These are phyloP conservation scores for Coptodon rendalli DNA, from an alignment of 2,113 vertebrate genomes.

Conservation along the genomic window DNA sequence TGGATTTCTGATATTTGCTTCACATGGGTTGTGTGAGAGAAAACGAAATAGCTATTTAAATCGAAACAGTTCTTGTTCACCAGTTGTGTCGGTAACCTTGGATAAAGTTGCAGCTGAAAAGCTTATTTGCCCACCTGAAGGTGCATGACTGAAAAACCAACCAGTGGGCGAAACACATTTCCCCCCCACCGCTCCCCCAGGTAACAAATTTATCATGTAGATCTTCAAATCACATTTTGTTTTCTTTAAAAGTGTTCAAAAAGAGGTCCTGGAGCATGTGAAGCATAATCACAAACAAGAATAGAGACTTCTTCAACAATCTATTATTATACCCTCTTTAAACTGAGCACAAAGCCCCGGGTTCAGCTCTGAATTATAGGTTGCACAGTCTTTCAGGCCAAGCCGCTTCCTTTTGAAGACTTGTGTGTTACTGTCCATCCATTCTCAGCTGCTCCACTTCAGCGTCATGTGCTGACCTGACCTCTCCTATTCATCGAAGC, in stretches of 20 bases:
- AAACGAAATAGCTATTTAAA: slow-evolving; percentile 27
- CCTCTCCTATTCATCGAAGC: slow-evolving; percentile 7
- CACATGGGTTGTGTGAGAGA: slow-evolving; percentile 34
- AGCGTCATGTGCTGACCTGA: slow-evolving; percentile 5
- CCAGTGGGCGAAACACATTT: neutral
- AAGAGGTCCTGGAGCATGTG: slow-evolving; percentile 41
- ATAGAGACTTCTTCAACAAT: slow-evolving; percentile 32
- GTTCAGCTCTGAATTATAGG: slow-evolving; percentile 37
- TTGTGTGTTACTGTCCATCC: slow-evolving; percentile 7
- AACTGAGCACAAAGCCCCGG: slow-evolving; percentile 14
- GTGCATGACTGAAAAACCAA: slow-evolving; percentile 33
- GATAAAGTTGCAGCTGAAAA: slow-evolving; percentile 52
- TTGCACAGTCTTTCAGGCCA: slow-evolving; percentile 25
- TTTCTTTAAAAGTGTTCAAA: slow-evolving; percentile 58
- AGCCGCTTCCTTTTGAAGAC: slow-evolving; percentile 11
- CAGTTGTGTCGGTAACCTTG: slow-evolving; percentile 36
- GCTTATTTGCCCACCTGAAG: slow-evolving; percentile 32
- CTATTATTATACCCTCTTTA: slow-evolving; percentile 29
- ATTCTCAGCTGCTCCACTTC: slow-evolving; percentile 22
- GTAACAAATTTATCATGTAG: slow-evolving; percentile 35
- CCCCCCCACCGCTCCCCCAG: neutral
- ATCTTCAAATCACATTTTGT: slow-evolving; percentile 39
- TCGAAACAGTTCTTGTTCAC: slow-evolving; percentile 33
- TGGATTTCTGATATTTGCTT: slow-evolving; percentile 51
- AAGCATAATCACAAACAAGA: slow-evolving; percentile 44